Evolutionary conservation across 2,888 invertebrate species (phyloP), one percentile per base, ranked within the genome.

Genomic region (Drosophila tanythrix): DNA sequence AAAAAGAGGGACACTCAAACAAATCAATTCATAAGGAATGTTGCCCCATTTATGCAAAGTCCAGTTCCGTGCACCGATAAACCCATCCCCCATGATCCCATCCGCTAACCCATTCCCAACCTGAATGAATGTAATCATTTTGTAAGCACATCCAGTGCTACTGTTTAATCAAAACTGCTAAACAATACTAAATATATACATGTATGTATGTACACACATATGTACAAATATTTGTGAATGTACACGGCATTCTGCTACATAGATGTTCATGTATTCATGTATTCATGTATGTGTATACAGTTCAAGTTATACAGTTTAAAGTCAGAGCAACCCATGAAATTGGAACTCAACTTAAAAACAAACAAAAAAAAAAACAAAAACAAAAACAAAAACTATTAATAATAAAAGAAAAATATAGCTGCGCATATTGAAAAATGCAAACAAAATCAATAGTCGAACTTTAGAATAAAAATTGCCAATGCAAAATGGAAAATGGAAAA

Each of bases 401-500:
- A 25, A 25, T 46, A 48, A 33, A 51, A 62, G 48, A 64, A 36
- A 27, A n/a, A 60, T 48, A 69, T 64, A 75, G 74, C 63, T 63
- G 70, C 57, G 59, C 51, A 65, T 64, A 52, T 60, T 70, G 70
- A 53, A n/a, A 70, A 59, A 74, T 52, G 60, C 65, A 75, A 81
- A 59, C 43, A 67, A 74, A 74, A 72, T 61, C 63, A 69, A 77
- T 68, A 83, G 66, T 79, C 76, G 66, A 75, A 82, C 74, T 70
- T 72, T 78, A 67, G 70, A 62, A 74, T 77, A 57, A 40, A 57
- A 73, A 68, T 60, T 75, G 50, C 56, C 36, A 71, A 68, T 27
- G 62, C 43, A 53, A 51, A 40, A 43, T 11, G 10, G 10, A 53
- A 51, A 40, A 43, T 11, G 10, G 10, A 31, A 5, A 36, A 53